A percentile compares a stretch with the other conserved stretches of the same genome.
Evolutionary conservation across 2,888 invertebrate genomes (phyloP).

Genomic region (Hermodice carunculata): DNA sequence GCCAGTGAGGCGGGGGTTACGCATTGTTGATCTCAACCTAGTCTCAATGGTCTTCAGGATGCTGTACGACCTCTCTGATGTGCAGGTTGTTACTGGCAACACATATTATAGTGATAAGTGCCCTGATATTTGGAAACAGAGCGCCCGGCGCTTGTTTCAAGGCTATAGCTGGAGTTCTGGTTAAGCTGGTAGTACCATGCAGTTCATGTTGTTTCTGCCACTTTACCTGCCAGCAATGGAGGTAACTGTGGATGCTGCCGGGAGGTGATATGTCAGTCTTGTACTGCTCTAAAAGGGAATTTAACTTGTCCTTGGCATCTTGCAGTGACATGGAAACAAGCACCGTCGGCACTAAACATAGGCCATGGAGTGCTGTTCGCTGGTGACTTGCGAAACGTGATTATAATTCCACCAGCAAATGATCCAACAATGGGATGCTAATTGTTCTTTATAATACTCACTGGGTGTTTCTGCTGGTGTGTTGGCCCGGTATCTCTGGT

Average conservation of each 20-base stretch:
- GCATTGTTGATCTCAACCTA: too few relatives aligned
- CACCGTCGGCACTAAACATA: neutral
- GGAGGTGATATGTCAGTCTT: neutral
- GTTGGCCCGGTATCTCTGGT: neutral
- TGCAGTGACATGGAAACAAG: neutral
- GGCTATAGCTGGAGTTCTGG: neutral
- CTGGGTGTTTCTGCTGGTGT: slow-evolving; percentile 3
- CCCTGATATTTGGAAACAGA: neutral
- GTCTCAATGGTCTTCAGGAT: neutral
- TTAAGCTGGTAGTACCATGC: too few relatives aligned
- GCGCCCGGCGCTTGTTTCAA: neutral
- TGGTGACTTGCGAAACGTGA: neutral
- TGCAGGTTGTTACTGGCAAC: slow-evolving; percentile 1
- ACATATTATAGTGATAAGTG: neutral
- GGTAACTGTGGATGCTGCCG: neutral
- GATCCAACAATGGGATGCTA: neutral
- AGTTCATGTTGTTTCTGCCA: neutral
- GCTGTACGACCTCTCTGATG: neutral
- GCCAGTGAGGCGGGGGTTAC: neutral
- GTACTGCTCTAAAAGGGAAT: neutral
- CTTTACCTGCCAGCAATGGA: neutral
- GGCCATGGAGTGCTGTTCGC: neutral
- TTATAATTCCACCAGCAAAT: neutral
- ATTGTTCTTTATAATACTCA: neutral
- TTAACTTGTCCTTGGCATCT: neutral